A percentile compares a stretch with the other conserved stretches of the same genome.
Evolutionary conservation across 2,113 vertebrate genomes (phyloP).

Genomic region (Coregonus clupeaformis): DNA sequence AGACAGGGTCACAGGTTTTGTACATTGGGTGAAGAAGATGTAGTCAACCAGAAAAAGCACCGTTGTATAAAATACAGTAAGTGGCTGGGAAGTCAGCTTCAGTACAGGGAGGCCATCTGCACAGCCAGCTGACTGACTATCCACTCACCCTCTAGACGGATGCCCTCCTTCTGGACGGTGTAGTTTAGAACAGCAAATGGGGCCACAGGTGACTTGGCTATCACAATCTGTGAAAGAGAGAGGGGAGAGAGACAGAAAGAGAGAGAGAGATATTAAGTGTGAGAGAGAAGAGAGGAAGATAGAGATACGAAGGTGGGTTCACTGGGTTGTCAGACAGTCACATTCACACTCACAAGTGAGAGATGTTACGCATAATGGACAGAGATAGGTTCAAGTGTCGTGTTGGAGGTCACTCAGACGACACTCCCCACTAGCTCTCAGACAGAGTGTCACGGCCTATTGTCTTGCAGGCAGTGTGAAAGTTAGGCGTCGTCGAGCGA

Average conservation of each 20-base stretch:
- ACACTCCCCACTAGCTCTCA: too few relatives aligned
- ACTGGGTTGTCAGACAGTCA: background rate
- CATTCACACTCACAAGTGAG: background rate
- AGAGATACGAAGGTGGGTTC: background rate
- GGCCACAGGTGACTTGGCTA: constrained; percentile 83
- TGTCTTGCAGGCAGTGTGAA: constrained; percentile 5
- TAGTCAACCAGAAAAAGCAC: constrained; percentile 4
- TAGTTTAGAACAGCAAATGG: constrained; percentile 76
- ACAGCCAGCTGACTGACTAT: background rate
- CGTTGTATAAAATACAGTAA: background rate
- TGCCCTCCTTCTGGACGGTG: constrained; percentile 75
- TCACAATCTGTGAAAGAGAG: constrained; percentile 73
- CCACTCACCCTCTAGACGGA: constrained; percentile 80
- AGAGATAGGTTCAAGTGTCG: background rate
- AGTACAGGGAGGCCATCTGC: background rate
- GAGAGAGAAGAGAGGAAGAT: constrained; percentile 1
- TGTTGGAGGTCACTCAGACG: background rate
- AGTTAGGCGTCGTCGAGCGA: background rate
- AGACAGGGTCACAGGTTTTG: too few relatives aligned
- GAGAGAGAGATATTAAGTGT: background rate
- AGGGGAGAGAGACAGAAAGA: background rate
- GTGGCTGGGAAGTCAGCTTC: background rate
- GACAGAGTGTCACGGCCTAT: background rate
- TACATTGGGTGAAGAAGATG: background rate
- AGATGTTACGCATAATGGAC: background rate